Conservation (phyloP, 2,797 vertebrate genomes). For the Pipistrellus kuhlii region DNA sequence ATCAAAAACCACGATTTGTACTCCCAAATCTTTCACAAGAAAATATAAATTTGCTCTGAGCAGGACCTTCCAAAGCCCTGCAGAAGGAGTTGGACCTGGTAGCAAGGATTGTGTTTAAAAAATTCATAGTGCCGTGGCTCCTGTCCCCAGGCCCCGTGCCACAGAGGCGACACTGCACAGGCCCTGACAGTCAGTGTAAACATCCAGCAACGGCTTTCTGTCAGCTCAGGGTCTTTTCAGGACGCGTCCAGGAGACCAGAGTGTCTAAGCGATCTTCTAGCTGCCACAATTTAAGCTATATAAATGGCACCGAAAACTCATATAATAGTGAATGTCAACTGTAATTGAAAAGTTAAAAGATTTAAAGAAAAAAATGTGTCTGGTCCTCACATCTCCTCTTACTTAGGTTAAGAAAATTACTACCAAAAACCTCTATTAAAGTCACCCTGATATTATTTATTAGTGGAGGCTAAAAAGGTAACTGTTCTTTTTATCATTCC, state of each 20-base stretch:
- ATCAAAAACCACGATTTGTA: not conserved
- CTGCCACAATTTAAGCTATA: not conserved
- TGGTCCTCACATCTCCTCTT: not conserved
- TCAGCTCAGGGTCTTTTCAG: not conserved
- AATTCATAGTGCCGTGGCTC: no score
- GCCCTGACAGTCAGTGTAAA: not conserved
- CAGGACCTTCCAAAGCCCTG: not conserved
- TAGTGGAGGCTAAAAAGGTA: not conserved
- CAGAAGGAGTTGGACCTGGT: not conserved
- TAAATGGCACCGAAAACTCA: not conserved
- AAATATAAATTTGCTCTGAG: not conserved
- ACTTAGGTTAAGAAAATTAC: not conserved
- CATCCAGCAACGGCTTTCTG: not conserved
- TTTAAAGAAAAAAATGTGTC: not conserved
- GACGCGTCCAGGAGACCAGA: not conserved
- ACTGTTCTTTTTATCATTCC: constrained; percentile 10
- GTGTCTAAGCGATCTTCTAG: not conserved
- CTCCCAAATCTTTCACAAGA: not conserved
- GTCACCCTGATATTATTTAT: not conserved
- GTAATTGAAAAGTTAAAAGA: not conserved
- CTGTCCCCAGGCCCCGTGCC: not conserved
- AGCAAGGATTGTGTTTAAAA: not conserved
- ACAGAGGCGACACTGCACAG: not conserved
- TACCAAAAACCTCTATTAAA: not conserved
- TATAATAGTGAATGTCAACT: not conserved